Evolutionary conservation across 2,888 invertebrate genomes (phyloP), one percentile per base, ranked within the genome.

Genomic region (Xestoiulus laeticollis): DNA sequence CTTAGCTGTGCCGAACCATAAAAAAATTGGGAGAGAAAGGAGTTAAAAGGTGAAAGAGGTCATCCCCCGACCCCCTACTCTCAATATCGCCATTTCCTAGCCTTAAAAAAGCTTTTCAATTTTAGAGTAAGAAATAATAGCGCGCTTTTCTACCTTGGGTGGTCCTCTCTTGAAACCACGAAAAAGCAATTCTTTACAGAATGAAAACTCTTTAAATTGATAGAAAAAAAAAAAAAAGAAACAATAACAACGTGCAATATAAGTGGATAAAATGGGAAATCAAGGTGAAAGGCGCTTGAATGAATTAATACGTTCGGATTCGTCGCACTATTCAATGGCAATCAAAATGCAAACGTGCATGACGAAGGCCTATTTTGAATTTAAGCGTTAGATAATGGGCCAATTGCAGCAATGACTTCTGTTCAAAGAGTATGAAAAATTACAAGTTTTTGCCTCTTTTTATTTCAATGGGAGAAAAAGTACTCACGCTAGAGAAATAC

Each of bases 141-240:
- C 44, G 85, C 85, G 38, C 85, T 44, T 85, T 44, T 85, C 38
- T 85, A 85, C 85, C 85, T 85, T 85, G 85, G 85, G 85, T 85
- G 85, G 85, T 85, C 85, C 85, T 26, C 10, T 8, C 38, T 38
- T 38, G 85, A 85, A 85, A 85, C 44, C 85, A 85, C 85, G 38
- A 85, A 85, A 85, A 85, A 85, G 85, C 85, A 85, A 85, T 85
- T 44, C 85, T 85, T 85, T 44, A 85, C 85, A 38, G 44, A 85
- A 85, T 38, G 44, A 85, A 43, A 85, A 85, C 78, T 68, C 68
- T 78, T 78, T 78, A 78, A 78, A 78, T 78, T 78, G 78, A 78
- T 78, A 30, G n/a, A n/a, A 78, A 78, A 78, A 78, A 78, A 78
- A 30, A 78, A 78, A 78, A 78, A 78, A 78, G 78, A 78, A 78